Evolutionary conservation across 30 jellyfish, hydroid and myxozoan genomes (phyloP).

Genomic region (Aurelia sp.): DNA sequence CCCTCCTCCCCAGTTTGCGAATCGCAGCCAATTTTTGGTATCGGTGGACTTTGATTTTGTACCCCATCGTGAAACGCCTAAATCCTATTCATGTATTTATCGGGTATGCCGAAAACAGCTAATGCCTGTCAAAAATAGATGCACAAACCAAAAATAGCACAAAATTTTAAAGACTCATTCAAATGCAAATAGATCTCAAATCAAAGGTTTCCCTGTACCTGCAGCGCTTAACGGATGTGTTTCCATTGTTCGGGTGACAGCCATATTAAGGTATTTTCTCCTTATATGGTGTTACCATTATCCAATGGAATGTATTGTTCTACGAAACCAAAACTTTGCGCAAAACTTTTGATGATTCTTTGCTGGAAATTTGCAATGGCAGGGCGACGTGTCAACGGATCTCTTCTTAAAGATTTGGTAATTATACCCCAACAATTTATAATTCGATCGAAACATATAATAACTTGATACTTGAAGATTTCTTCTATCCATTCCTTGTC

Average conservation of each 20-base stretch:
- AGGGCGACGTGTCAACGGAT: not conserved
- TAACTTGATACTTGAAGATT: too few species aligned
- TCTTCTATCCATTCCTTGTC: not conserved
- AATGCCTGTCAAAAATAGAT: too few species aligned
- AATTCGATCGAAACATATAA: not conserved
- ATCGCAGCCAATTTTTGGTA: too few species aligned
- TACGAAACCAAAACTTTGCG: not conserved
- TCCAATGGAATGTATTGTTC: not conserved
- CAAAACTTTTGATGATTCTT: not conserved
- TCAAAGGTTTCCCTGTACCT: not conserved
- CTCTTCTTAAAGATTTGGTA: slow-evolving; percentile 19
- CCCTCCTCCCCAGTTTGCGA: too few species aligned
- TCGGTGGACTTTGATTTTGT: too few species aligned
- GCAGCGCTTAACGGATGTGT: not conserved
- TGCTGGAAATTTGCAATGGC: not conserved
- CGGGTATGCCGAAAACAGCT: too few species aligned
- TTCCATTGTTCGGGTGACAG: not conserved
- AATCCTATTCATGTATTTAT: too few species aligned
- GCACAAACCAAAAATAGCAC: too few species aligned
- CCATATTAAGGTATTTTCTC: not conserved
- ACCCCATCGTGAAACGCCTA: too few species aligned
- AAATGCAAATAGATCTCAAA: not conserved
- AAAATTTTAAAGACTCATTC: too few species aligned
- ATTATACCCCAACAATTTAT: not conserved
- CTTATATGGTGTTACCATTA: not conserved